Percentiles rank a stretch among this genome's conserved stretches.
These are phyloP conservation scores for Knipowitschia caucasica DNA, from an alignment of 2,797 vertebrate genomes.

Conservation along the genomic window DNA sequence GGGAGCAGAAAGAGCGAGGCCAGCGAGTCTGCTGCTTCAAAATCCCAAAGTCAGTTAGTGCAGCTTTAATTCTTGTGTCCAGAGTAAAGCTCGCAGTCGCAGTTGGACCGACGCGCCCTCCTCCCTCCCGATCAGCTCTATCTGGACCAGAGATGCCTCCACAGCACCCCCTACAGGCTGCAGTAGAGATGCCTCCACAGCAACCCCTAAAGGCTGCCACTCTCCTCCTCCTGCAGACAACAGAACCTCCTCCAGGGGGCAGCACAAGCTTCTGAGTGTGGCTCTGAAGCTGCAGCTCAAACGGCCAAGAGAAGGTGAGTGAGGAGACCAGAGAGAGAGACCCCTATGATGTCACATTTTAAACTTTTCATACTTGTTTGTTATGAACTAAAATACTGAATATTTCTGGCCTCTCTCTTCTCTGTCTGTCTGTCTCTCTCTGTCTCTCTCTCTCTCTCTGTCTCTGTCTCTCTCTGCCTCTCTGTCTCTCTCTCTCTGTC, in stretches of 20 bases:
- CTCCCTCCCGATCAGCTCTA: conserved; percentile 66
- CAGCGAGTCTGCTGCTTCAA: too few relatives aligned
- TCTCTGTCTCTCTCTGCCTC: too few relatives aligned
- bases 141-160: conserved; percentile 81
- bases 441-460: too few relatives aligned
- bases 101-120: conserved; percentile 70
- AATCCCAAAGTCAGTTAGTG: too few relatives aligned
- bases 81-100: conserved; percentile 76
- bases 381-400: too few relatives aligned
- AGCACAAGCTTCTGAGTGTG: conserved; percentile 71
- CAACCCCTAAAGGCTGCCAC: neutral
- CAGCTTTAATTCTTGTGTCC: neutral
- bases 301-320: conserved; percentile 83
- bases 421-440: too few relatives aligned
- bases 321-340: too few relatives aligned
- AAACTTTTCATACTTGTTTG: neutral
- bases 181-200: conserved; percentile 3
- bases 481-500: too few relatives aligned
- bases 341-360: too few relatives aligned
- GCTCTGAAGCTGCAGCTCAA: conserved; percentile 79
- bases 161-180: neutral
- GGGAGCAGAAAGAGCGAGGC: too few relatives aligned
- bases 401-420: too few relatives aligned
- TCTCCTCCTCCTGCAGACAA: conserved; percentile 50
- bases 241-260: conserved; percentile 72